phyloP scores from a whole-genome alignment of 2,888 invertebrate genomes.

The Spodoptera picta region DNA sequence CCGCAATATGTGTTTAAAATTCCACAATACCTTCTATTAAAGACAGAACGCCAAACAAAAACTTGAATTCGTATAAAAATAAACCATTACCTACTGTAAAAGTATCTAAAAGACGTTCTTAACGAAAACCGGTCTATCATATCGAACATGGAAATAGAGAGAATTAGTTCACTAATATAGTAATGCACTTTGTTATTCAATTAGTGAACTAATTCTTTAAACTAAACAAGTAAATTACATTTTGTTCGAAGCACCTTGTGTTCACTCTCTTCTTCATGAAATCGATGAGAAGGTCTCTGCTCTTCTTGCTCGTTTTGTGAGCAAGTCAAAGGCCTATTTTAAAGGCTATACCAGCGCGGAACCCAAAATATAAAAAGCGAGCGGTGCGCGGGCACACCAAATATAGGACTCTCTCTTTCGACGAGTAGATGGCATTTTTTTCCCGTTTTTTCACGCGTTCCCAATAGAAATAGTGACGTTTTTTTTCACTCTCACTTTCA shows the following conservation, averaged over 20 bases:
- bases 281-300: neutral
- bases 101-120: too few relatives aligned
- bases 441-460: slow-evolving; percentile 74
- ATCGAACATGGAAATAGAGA: neutral
- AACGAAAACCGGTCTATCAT: neutral
- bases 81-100: too few relatives aligned
- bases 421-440: slow-evolving; percentile 71
- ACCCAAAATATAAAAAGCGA: slow-evolving; percentile 62
- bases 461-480: slow-evolving; percentile 87
- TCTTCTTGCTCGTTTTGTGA: slow-evolving; percentile 1
- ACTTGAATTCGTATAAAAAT: too few relatives aligned
- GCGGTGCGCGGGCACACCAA: slow-evolving; percentile 77
- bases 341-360: slow-evolving; percentile 21
- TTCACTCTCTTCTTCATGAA: neutral
- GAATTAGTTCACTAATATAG: neutral
- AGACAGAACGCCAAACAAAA: too few relatives aligned
- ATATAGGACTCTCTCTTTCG: slow-evolving; percentile 86
- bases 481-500: slow-evolving; percentile 85
- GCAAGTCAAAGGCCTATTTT: neutral
- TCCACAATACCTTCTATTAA: too few relatives aligned
- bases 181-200: too few relatives aligned
- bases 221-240: too few relatives aligned
- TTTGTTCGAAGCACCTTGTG: too few relatives aligned
- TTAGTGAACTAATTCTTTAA: too few relatives aligned
- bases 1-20: too few relatives aligned